These are phyloP conservation scores for Aulostomus chinensis DNA, from an alignment of 2,797 vertebrate species.

Conservation along the genomic window DNA sequence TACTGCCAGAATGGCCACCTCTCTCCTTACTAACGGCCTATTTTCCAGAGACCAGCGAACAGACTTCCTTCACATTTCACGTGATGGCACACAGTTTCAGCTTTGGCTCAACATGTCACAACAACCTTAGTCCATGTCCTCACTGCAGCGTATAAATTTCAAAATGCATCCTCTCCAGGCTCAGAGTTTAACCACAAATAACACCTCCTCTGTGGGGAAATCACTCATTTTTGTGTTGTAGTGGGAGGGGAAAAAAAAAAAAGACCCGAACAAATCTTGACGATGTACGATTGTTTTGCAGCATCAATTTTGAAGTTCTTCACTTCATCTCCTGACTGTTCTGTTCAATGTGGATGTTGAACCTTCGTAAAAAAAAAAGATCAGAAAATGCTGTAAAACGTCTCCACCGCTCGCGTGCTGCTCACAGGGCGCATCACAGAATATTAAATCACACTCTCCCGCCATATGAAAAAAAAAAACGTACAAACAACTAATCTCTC, in stretches of 20 bases:
- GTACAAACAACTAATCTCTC: slow-evolving; percentile 14
- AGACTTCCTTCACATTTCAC: slow-evolving; percentile 12
- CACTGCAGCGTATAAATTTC: too few species aligned
- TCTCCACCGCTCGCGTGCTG: neutral
- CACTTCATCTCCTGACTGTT: neutral
- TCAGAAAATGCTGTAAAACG: too few species aligned
- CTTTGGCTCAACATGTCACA: slow-evolving; percentile 5
- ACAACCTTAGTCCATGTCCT: neutral
- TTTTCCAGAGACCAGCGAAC: slow-evolving; percentile 13
- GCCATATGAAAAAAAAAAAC: slow-evolving; percentile 19
- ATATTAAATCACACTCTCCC: slow-evolving; percentile 14
- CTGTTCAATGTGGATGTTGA: slow-evolving; percentile 1
- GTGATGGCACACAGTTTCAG: neutral
- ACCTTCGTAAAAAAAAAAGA: slow-evolving; percentile 28
- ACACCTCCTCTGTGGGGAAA: neutral
- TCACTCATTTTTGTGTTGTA: neutral
- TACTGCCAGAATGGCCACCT: too few species aligned
- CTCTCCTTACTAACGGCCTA: slow-evolving; percentile 7
- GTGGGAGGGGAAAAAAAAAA: slow-evolving; percentile 7
- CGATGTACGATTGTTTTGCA: neutral
- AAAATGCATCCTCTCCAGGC: too few species aligned
- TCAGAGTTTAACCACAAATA: too few species aligned
- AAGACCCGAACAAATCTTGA: neutral
- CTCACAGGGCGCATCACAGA: slow-evolving; percentile 2
- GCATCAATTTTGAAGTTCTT: slow-evolving; percentile 10